phyloP scores from a whole-genome alignment of 2,888 invertebrate species.

The Myopa testacea region DNA sequence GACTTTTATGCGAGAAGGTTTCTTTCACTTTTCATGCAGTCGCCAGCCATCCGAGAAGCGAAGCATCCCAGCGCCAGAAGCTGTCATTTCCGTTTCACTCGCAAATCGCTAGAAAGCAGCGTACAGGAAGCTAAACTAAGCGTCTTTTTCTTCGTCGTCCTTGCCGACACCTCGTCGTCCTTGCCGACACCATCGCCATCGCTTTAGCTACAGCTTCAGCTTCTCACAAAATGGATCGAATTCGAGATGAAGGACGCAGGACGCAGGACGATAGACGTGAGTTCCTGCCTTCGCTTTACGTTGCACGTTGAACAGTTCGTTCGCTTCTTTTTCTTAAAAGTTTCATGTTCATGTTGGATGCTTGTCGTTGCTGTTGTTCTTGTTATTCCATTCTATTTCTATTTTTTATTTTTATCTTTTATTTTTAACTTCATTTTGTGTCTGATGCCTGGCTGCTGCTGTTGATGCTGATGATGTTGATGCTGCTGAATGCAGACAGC shows the following conservation, averaged over 20 bases:
- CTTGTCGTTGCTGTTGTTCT: slow-evolving; percentile 48
- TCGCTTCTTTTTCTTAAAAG: slow-evolving; percentile 46
- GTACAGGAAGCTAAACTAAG: slow-evolving; percentile 24
- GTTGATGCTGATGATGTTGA: slow-evolving; percentile 35
- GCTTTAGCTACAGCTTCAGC: neutral
- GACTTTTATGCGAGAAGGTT: slow-evolving; percentile 65
- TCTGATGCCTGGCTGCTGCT: neutral
- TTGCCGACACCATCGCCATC: neutral
- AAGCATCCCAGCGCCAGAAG: slow-evolving; percentile 53
- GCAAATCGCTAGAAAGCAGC: slow-evolving; percentile 43
- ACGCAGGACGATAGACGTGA: slow-evolving; percentile 20
- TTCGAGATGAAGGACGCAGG: neutral
- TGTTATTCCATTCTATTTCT: slow-evolving; percentile 14
- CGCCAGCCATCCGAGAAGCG: slow-evolving; percentile 37
- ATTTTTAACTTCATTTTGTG: slow-evolving; percentile 15
- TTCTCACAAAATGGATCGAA: slow-evolving; percentile 22
- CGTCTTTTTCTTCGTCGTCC: too few species aligned
- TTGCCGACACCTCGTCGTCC: neutral
- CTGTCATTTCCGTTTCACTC: slow-evolving; percentile 67
- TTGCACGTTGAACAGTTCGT: slow-evolving; percentile 45
- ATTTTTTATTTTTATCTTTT: neutral
- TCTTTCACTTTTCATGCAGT: slow-evolving; percentile 60
- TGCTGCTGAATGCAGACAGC: slow-evolving; percentile 1
- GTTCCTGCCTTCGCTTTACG: slow-evolving; percentile 39
- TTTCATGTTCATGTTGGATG: slow-evolving; percentile 52